Conservation (phyloP, 30 jellyfish, hydroid and myxozoan species). For the Phacellophora camtschatica region DNA sequence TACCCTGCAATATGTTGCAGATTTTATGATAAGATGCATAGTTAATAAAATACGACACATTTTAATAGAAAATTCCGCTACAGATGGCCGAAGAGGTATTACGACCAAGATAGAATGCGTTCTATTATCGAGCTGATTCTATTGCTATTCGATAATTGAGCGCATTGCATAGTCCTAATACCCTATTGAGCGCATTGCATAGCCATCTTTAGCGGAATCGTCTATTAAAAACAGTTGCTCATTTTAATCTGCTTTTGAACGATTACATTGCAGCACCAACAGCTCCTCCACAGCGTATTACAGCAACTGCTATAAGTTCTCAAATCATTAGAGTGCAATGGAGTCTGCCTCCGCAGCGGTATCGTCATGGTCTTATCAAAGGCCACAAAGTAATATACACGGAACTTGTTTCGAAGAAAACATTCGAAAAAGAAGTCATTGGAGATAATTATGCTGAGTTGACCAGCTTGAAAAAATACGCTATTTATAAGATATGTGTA, state of each 20-base stretch:
- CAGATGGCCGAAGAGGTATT: no score
- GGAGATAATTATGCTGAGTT: slow-evolving; percentile 55
- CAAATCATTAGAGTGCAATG: slow-evolving; percentile 72
- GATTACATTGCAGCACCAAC: slow-evolving; percentile 65
- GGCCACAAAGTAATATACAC: slow-evolving; percentile 87
- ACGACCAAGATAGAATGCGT: no score
- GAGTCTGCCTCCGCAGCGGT: slow-evolving; percentile 66
- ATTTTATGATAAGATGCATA: no score
- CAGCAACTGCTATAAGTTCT: slow-evolving; percentile 63
- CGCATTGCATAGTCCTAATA: no score
- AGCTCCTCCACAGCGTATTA: slow-evolving; percentile 71
- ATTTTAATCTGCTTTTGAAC: background rate
- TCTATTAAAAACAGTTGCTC: background rate
- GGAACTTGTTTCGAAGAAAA: slow-evolving; percentile 22
- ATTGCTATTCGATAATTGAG: no score
- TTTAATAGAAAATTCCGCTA: no score
- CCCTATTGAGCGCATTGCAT: no score
- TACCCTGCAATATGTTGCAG: no score
- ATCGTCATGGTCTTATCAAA: slow-evolving; percentile 70
- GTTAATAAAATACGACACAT: no score
- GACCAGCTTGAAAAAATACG: slow-evolving; percentile 58
- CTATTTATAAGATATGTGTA: slow-evolving; percentile 69
- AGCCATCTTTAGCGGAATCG: no score
- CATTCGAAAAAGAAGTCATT: slow-evolving; percentile 4
- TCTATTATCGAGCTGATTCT: no score